Evolutionary conservation across 2,797 vertebrate genomes (phyloP), one percentile per base, ranked within the genome.

Genomic region (Takifugu rubripes): DNA sequence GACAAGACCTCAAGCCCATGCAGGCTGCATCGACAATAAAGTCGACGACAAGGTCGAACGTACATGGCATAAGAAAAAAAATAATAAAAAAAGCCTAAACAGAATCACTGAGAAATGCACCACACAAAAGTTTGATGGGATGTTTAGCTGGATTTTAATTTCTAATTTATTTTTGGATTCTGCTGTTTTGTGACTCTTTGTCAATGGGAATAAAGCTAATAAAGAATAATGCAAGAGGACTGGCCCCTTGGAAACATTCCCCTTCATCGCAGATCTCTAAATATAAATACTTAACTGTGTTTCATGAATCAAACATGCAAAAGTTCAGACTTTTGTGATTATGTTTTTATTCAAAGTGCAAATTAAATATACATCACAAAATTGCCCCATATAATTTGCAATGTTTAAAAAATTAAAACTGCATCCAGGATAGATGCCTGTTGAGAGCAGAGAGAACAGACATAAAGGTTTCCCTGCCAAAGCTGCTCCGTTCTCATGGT

Each of bases 11-110:
- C 77, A 85, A 73, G 73, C 67, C 72, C 66, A 61, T 77, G 49
- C 63, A 44, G 79, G 71, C 81, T 84, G 73, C 76, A 70, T 26
- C 70, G 69, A 73, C 60, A 79, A 65, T 64, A 64, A 68, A 74
- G 50, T 43, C 42, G 36, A 42, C 56, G 61, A 54, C 61, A 57
- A 62, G 62, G 63, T 56, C 74, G 74, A 60, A 64, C 56, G 53
- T 64, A 68, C 70, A 66, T 66, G 71, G 69, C 57, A 59, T 36
- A 56, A 74, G 54, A 31, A 54, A 49, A 49, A 56, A 49, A 54
- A 51, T 25, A 45, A 52, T 52, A 52, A 63, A 77, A 62, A 72
- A 57, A 58, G 51, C 7, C 5, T 31, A 56, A 27, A 64, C 33
- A 71, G 43, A 29, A 46, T 40, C 14, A 40, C 6, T 3, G 52